Percentiles rank a stretch among this genome's conserved stretches.
phyloP scores from a whole-genome alignment of 2,113 vertebrate genomes.

The Ictalurus furcatus region DNA sequence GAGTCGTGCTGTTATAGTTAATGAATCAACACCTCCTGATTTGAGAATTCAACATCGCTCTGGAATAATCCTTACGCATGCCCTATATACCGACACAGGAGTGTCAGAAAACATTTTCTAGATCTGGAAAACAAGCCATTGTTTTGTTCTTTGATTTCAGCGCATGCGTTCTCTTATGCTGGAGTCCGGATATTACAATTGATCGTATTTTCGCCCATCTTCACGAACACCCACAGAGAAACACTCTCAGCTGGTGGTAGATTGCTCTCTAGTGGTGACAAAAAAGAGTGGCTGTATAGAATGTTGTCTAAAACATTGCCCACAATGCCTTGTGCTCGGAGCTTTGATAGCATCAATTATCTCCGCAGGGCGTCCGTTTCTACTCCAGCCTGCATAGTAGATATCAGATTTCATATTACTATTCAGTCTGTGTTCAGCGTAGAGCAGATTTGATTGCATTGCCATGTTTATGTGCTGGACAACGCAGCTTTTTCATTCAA shows the following conservation, averaged over 20 bases:
- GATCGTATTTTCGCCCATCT: neutral
- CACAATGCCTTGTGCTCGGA: neutral
- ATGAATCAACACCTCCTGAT: neutral
- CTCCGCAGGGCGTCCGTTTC: neutral
- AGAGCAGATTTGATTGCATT: neutral
- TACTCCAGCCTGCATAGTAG: neutral
- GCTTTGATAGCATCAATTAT: constrained; percentile 7
- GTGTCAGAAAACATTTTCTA: neutral
- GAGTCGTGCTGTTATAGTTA: neutral
- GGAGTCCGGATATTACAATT: neutral
- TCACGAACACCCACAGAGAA: neutral
- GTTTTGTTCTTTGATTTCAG: neutral
- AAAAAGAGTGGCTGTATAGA: neutral
- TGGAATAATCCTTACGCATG: neutral
- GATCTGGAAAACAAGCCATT: neutral
- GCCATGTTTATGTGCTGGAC: neutral
- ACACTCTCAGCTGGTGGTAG: constrained; percentile 16
- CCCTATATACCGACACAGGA: neutral
- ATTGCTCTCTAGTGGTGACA: constrained; percentile 48
- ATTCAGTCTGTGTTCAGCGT: neutral
- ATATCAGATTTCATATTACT: constrained; percentile 11
- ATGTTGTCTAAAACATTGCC: neutral
- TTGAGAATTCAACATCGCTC: neutral
- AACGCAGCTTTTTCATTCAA: neutral
- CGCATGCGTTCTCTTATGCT: neutral